Evolutionary conservation across 2,797 vertebrate genomes (phyloP), one percentile per base, ranked within the genome.

Genomic region (Sebastes wilsoni): DNA sequence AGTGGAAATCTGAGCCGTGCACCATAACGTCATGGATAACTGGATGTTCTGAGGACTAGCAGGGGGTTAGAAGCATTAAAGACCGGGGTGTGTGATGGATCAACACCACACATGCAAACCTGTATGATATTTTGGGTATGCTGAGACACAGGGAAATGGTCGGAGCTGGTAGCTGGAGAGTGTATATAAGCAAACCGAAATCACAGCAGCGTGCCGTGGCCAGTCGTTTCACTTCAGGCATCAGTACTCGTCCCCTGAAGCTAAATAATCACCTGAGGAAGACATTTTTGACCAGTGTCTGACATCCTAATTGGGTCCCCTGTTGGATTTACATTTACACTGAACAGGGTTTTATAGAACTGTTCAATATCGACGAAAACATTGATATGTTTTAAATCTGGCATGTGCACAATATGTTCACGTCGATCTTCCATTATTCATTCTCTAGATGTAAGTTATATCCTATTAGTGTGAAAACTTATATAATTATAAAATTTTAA

Each of bases 21-120:
- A 71, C 38, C 49, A 14, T 56, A 71, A 52, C 7, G n/a, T 73
- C 69, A 36, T 1, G 36, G 42, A 73, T 77, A 80, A 79, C 5
- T 68, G 71, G 30, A 61, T 71, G 65, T 69, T 69, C 66, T 72
- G 52, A 36, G 13, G 77, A 72, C 69, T 56, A 54, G 61, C 8
- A 54, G 55, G 66, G 66, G 62, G 58, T 70, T 62, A 30, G 75
- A 82, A 54, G 61, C 55, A 68, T 82, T 72, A 77, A 42, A 56
- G 59, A 12, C 70, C 18, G 9, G 5, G 12, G 23, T 14, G 6
- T 27, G 66, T 59, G 64, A 69, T 72, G 72, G 61, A 75, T 74
- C 72, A 82, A 64, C 68, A 16, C 68, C 46, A 16, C 13, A 68
- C n/a, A 42, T 4, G 18, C 28, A 32, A 61, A 62, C 23, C 1